Conservation (phyloP, 2,113 vertebrate species). For the Ammodytes marinus region DNA sequence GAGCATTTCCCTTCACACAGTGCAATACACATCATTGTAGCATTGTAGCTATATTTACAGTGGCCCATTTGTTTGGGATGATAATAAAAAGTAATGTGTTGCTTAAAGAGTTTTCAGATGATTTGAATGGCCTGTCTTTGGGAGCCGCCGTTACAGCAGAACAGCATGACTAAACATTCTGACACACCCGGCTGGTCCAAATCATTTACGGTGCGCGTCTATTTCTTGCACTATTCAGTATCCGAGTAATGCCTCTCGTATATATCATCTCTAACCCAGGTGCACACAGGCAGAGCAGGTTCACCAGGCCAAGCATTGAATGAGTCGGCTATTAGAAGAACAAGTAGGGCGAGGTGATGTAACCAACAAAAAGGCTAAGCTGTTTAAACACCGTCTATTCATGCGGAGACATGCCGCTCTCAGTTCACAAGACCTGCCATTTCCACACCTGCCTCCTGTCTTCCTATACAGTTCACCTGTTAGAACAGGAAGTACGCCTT, state of each 20-base stretch:
- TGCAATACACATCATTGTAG: conserved; percentile 1
- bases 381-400: conserved; percentile 2
- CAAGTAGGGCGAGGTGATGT: conserved; percentile 20
- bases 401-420: conserved; percentile 38
- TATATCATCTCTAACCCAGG: conserved; percentile 24
- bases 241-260: neutral
- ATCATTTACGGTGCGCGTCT: neutral
- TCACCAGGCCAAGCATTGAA: conserved; percentile 34
- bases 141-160: neutral
- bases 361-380: conserved; percentile 5
- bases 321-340: conserved; percentile 1
- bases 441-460: conserved; percentile 40
- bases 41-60: neutral
- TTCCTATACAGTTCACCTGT: conserved; percentile 13
- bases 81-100: neutral
- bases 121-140: neutral
- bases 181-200: neutral
- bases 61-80: conserved; percentile 1
- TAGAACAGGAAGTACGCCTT: neutral
- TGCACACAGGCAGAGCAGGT: conserved; percentile 50
- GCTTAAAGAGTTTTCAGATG: neutral
- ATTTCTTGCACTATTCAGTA: conserved; percentile 1
- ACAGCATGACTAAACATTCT: neutral
- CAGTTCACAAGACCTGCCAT: conserved; percentile 35
- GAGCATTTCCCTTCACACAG: conserved; percentile 31